Evolutionary conservation across 2,888 invertebrate species (phyloP), one percentile per base, ranked within the genome.

Genomic region (Latrodectus hesperus): DNA sequence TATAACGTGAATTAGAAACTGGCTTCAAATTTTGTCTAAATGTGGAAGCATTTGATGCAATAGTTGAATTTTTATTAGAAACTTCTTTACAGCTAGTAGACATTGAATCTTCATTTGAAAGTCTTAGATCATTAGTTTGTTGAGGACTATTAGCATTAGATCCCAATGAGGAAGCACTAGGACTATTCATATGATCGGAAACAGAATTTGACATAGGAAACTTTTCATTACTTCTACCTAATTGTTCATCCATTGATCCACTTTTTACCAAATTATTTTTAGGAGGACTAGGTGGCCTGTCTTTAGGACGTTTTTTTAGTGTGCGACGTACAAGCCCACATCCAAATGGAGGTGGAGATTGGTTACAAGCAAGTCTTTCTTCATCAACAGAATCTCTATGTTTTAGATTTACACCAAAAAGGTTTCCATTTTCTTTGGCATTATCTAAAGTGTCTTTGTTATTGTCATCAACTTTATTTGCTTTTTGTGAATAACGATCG

Each of bases 311-410:
- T 64, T 86, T 89, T 52, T 89, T 89, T 73, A 89, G 68, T 8
- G 87, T 89, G 52, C 88, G 88, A 1, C 88, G 52, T 22, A 89
- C 89, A 64, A 84, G 70, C 51, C 89, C 88, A 84, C 84, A 88
- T 38, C 89, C 88, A 81, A 89, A 89, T 9, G 88, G 83, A 14
- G 88, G 85, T 52, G 89, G 88, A 26, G 89, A 89, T 64, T 74
- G 89, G 65, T 74, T 73, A 55, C 64, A 53, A 64, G 71, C 49
- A 14, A 76, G 70, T 68, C 88, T 88, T n/a, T 89, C 83, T 65
- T 89, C 87, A n/a, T 89, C 89, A 26, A 78, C 65, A 9, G 94
- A 94, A 90, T 95, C 95, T 67, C 95, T 93, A 73, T 91, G 91
- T 77, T 95, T 93, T n/a, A 83, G 55, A 72, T 85, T 88, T 16